Evolutionary conservation across 2,888 invertebrate genomes (phyloP), one percentile per base, ranked within the genome.

Genomic region (Furcula furcula): DNA sequence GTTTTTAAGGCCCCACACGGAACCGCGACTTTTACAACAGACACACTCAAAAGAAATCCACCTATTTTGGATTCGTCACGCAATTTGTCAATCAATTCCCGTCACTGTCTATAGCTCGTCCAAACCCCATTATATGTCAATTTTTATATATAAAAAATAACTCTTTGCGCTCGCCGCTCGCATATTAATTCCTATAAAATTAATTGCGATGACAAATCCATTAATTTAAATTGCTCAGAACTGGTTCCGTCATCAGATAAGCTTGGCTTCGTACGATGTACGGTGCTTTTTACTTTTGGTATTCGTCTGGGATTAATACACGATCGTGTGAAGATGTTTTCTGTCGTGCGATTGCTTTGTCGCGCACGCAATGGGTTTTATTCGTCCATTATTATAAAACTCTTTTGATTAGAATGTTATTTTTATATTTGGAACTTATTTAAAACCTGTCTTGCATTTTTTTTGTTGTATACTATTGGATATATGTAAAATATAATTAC

Each of bases 141-240:
- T 84, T 86, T 82, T 65, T 66, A 65, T 68, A 65, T 53, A 59
- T 63, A 68, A 67, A 68, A 75, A 75, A 73, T 72, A 45, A 68
- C 70, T 77, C 83, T 84, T 82, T 82, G 67, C 76, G 73, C 61
- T 76, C 68, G 82, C 85, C 87, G 87, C 82, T 76, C 78, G 85
- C 76, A 74, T 81, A 85, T 85, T 86, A 79, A 85, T 86, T 85
- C 79, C 84, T 78, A 82, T 81, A 79, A 83, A 86, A 85, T 84
- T 86, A 86, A 87, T 88, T 83, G 81, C 85, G 83, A 84, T 85
- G 87, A 86, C 87, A 88, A 87, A 87, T 84, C 79, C 82, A 85
- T 87, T 87, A 83, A 82, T 81, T 79, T 66, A 67, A 76, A 85
- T 83, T 70, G 83, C 76, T 72, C 64, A 65, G 63, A 73, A 76